These are phyloP conservation scores for Kobus ellipsiprymnus DNA, from an alignment of 2,113 vertebrate genomes.

Conservation along the genomic window DNA sequence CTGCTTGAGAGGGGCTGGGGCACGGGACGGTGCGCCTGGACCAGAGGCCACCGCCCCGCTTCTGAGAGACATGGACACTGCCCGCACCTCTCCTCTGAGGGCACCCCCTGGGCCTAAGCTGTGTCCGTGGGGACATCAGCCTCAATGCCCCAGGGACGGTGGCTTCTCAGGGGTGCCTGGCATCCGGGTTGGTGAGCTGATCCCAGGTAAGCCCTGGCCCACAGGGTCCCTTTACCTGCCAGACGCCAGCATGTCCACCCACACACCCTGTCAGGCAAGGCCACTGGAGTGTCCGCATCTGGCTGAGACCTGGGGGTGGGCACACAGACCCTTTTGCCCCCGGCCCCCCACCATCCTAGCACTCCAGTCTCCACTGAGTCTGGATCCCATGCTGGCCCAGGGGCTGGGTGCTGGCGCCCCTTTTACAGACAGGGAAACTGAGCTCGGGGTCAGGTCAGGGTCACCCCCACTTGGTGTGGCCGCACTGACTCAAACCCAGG, in stretches of 20 bases:
- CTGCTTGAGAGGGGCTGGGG: not conserved
- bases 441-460: not conserved
- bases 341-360: fast-evolving
- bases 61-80: not conserved
- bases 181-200: constrained; percentile 74
- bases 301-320: not conserved
- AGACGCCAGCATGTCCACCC: constrained; percentile 75
- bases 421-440: not conserved
- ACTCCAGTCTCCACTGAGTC: too few species aligned
- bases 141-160: constrained; percentile 6
- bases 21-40: fast-evolving
- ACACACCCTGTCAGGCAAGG: constrained; percentile 68
- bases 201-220: constrained; percentile 78
- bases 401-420: fast-evolving
- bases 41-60: not conserved
- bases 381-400: not conserved
- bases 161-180: constrained; percentile 84
- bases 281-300: not conserved
- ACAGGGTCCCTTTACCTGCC: constrained; percentile 79
- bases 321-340: not conserved
- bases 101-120: constrained; percentile 59
- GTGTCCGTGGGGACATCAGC: constrained; percentile 43
- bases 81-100: not conserved
- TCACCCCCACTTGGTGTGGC: not conserved
- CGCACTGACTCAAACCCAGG: not conserved